Evolutionary conservation across 2,888 invertebrate genomes (phyloP).

Genomic region (Galerucella nymphaeae): DNA sequence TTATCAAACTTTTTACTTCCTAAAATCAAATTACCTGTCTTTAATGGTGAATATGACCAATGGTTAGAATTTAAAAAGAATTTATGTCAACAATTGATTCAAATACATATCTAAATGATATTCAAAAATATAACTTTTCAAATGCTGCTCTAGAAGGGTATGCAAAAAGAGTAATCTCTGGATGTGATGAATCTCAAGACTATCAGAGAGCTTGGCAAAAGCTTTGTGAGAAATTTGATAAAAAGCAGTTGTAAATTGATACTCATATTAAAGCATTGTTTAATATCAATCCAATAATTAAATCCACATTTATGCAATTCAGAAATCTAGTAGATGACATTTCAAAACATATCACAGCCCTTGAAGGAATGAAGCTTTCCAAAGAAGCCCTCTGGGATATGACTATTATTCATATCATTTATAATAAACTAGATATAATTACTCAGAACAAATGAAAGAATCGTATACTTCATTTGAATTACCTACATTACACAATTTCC

Average conservation of each 20-base stretch:
- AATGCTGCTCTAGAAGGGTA: conserved; percentile 24
- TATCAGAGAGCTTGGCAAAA: conserved; percentile 22
- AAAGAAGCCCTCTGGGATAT: too few relatives aligned
- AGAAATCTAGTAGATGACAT: too few relatives aligned
- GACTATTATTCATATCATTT: too few relatives aligned
- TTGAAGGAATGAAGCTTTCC: too few relatives aligned
- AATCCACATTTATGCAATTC: too few relatives aligned
- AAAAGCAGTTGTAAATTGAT: conserved; percentile 23
- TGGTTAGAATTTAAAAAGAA: conserved; percentile 22
- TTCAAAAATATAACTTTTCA: conserved; percentile 26
- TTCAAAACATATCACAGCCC: too few relatives aligned
- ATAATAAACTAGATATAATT: conserved; percentile 31
- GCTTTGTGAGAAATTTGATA: conserved; percentile 24
- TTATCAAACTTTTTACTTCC: too few relatives aligned
- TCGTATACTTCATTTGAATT: conserved; percentile 18
- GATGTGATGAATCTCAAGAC: too few relatives aligned
- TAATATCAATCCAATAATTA: conserved; percentile 21
- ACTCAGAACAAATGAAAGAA: conserved; percentile 32
- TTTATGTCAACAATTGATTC: conserved; percentile 22
- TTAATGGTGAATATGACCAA: conserved; percentile 23
- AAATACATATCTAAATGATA: conserved; percentile 14
- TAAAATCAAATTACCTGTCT: conserved; percentile 25
- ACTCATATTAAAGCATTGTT: conserved; percentile 27
- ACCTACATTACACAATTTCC: conserved; percentile 30
- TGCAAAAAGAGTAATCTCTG: conserved; percentile 20